Evolutionary conservation across 2,888 invertebrate species (phyloP).

Genomic region (Auanema sp.): DNA sequence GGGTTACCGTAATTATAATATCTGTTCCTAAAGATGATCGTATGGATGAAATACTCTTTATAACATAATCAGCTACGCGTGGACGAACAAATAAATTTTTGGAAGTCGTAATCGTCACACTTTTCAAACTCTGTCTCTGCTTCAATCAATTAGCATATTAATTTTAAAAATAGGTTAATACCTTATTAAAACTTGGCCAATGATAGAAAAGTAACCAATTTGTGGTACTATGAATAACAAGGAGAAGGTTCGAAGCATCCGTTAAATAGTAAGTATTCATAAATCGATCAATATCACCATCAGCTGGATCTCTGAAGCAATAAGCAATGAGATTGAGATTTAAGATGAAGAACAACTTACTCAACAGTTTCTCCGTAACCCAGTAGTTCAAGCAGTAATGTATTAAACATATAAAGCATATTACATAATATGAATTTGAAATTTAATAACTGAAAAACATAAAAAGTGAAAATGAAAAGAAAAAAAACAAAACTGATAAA

Average conservation of each 20-base stretch:
- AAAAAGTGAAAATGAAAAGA: constrained; percentile 3
- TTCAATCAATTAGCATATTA: background rate
- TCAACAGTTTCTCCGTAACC: constrained; percentile 41
- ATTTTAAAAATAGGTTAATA: background rate
- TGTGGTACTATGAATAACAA: constrained; percentile 60
- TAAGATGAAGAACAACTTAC: constrained; percentile 11
- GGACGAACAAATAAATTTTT: constrained; percentile 14
- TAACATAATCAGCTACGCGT: constrained; percentile 15
- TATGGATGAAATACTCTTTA: constrained; percentile 5
- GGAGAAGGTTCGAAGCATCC: constrained; percentile 59
- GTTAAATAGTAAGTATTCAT: constrained; percentile 57
- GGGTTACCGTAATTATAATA: constrained; percentile 13
- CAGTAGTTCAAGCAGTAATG: constrained; percentile 59
- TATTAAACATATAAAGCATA: constrained; percentile 63
- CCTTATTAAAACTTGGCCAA: constrained; percentile 33
- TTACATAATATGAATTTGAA: constrained; percentile 63
- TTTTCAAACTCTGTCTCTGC: constrained; percentile 4
- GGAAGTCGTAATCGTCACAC: constrained; percentile 13
- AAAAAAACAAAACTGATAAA: constrained; percentile 37
- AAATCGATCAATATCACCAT: constrained; percentile 37
- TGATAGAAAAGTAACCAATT: constrained; percentile 63
- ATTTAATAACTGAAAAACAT: constrained; percentile 53
- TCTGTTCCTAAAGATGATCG: constrained; percentile 5
- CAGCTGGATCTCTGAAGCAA: constrained; percentile 14
- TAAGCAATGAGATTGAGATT: background rate